A percentile compares a stretch with the other conserved stretches of the same genome.
Conservation (phyloP, 2,888 invertebrate species). For the Timema podura region DNA sequence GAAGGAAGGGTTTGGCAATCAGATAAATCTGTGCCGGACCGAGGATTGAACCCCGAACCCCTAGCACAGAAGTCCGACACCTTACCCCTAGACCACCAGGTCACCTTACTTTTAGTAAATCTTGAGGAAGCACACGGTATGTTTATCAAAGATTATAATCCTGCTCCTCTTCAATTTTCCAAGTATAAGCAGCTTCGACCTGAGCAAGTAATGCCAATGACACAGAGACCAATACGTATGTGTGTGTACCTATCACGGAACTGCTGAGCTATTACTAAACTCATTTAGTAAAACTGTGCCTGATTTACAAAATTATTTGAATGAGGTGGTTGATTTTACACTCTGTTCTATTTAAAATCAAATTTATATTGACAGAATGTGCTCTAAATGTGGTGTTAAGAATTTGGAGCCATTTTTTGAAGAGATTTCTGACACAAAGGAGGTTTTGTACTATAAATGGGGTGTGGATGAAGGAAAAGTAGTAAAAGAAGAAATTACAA, state of each 20-base stretch:
- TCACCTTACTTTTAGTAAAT: slow-evolving; percentile 11
- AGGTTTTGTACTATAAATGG: not conserved
- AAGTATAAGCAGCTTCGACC: not conserved
- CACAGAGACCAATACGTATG: not conserved
- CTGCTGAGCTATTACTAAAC: not conserved
- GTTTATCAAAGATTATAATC: slow-evolving; percentile 4
- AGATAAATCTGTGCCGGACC: too few species aligned
- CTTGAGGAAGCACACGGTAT: slow-evolving; percentile 4
- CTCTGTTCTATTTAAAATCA: too few species aligned
- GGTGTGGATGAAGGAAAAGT: not conserved
- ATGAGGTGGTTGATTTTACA: not conserved
- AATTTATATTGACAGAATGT: not conserved
- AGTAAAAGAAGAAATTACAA: not conserved
- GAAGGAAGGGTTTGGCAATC: too few species aligned
- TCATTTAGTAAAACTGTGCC: not conserved
- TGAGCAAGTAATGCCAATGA: not conserved
- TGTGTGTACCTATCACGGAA: not conserved
- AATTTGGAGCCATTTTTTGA: slow-evolving; percentile 5
- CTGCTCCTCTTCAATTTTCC: not conserved
- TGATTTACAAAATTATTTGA: not conserved
- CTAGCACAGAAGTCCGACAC: too few species aligned
- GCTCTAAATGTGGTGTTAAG: not conserved
- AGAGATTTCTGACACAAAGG: not conserved
- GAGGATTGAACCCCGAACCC: too few species aligned
- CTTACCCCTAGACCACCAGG: too few species aligned